A percentile compares a stretch with the other conserved stretches of the same genome.
These are phyloP conservation scores for Tenualosa thibaudeaui DNA, from an alignment of 2,797 vertebrate species.

Conservation along the genomic window DNA sequence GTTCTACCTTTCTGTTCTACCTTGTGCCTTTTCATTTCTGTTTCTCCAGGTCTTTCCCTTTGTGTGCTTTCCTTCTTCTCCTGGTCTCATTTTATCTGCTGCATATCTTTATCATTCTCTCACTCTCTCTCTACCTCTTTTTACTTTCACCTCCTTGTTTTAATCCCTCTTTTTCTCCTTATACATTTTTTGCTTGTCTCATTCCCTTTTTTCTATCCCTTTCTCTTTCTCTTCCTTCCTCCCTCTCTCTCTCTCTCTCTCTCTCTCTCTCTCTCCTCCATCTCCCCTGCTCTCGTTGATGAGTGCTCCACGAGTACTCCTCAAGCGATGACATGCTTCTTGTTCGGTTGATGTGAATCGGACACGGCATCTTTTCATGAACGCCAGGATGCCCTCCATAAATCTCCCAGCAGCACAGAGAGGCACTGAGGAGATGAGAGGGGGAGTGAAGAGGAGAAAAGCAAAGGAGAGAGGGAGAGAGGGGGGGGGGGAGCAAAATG, in stretches of 20 bases:
- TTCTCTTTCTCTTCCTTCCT: background rate
- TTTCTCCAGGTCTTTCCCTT: too few relatives aligned
- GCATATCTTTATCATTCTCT: too few relatives aligned
- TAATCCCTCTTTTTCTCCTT: background rate
- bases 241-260: background rate
- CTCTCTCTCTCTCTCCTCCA: background rate
- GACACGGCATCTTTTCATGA: conserved; percentile 61
- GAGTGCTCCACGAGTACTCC: conserved; percentile 49
- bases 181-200: too few relatives aligned
- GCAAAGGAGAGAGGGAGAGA: background rate
- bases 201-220: background rate
- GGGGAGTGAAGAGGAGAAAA: too few relatives aligned
- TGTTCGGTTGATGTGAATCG: conserved; percentile 63
- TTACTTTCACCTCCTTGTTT: too few relatives aligned
- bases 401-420: conserved; percentile 59
- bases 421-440: conserved; percentile 36
- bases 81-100: too few relatives aligned
- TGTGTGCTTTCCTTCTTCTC: too few relatives aligned
- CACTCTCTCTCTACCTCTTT: too few relatives aligned
- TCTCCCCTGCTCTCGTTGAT: conserved; percentile 53
- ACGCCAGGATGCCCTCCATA: conserved; percentile 60
- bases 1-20: too few relatives aligned
- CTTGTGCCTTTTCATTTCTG: too few relatives aligned
- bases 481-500: background rate
- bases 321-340: conserved; percentile 55